These are phyloP conservation scores for Archips crataeganus DNA, from an alignment of 2,888 invertebrate species.

Conservation along the genomic window DNA sequence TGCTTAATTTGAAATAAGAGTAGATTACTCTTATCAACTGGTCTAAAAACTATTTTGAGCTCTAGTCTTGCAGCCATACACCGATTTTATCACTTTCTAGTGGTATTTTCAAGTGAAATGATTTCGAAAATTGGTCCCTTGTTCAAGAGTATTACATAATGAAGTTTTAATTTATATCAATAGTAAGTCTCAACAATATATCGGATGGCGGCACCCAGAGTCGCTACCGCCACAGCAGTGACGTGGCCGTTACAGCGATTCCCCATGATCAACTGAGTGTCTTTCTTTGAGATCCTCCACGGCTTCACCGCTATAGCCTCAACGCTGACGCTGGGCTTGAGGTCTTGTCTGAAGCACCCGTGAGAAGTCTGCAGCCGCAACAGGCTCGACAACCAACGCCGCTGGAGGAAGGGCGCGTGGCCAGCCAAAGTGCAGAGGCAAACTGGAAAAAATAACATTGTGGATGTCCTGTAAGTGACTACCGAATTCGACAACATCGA, in stretches of 20 bases:
- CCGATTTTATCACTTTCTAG: too few relatives aligned
- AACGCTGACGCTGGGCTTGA: not conserved
- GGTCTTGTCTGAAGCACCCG: conserved; percentile 57
- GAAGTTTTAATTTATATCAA: conserved; percentile 13
- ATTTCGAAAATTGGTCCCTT: too few relatives aligned
- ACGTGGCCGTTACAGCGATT: conserved; percentile 54
- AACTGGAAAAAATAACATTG: conserved; percentile 1
- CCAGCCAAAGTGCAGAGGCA: conserved; percentile 56
- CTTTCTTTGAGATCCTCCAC: conserved; percentile 41
- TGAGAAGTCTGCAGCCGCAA: conserved; percentile 52
- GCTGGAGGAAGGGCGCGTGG: conserved; percentile 56
- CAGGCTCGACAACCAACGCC: conserved; percentile 55
- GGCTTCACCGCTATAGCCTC: not conserved
- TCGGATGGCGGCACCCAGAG: conserved; percentile 52
- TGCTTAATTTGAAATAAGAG: too few relatives aligned
- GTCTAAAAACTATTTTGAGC: too few relatives aligned
- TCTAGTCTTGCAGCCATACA: too few relatives aligned
- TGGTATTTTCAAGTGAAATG: too few relatives aligned
- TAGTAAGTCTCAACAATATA: conserved; percentile 54
- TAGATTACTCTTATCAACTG: too few relatives aligned
- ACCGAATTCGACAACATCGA: too few relatives aligned
- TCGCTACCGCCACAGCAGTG: conserved; percentile 54
- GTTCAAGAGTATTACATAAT: too few relatives aligned
- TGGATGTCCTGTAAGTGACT: too few relatives aligned
- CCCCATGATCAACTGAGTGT: not conserved